Conservation (phyloP, 2,888 invertebrate genomes). For the Drosophila buzzatii region DNA sequence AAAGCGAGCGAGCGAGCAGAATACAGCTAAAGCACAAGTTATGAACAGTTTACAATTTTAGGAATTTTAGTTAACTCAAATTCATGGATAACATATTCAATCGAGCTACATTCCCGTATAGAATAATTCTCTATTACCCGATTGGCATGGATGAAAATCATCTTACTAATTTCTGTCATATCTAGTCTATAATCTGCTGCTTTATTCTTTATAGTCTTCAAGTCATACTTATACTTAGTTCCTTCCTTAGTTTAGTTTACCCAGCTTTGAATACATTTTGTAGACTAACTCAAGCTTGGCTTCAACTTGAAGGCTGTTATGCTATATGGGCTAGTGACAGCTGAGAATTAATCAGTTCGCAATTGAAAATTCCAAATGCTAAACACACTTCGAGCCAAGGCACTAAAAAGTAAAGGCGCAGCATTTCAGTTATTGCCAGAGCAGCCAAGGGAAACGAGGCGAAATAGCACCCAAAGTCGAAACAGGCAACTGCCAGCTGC, state of each 20-base stretch:
- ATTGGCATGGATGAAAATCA: no score
- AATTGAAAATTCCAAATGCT: slow-evolving; percentile 36
- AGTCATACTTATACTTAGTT: no score
- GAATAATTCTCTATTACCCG: no score
- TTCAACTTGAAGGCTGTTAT: neutral
- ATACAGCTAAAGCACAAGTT: neutral
- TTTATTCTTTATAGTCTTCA: no score
- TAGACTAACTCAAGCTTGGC: neutral
- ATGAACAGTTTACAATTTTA: neutral
- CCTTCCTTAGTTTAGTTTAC: neutral
- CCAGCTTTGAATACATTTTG: neutral
- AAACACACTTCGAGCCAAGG: neutral
- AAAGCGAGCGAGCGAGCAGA: neutral
- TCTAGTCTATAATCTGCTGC: no score
- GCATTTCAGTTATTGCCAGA: slow-evolving; percentile 9
- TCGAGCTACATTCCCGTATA: no score
- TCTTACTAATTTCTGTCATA: no score
- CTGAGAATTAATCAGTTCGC: slow-evolving; percentile 51
- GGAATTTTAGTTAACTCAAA: neutral
- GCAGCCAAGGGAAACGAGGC: neutral
- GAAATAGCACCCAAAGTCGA: neutral
- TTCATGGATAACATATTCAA: no score
- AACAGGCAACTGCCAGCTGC: slow-evolving; percentile 49
- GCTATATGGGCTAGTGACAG: slow-evolving; percentile 20
- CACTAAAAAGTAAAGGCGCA: slow-evolving; percentile 3